Evolutionary conservation across 2,888 invertebrate species (phyloP), one percentile per base, ranked within the genome.

Genomic region (Drosophila affinis): DNA sequence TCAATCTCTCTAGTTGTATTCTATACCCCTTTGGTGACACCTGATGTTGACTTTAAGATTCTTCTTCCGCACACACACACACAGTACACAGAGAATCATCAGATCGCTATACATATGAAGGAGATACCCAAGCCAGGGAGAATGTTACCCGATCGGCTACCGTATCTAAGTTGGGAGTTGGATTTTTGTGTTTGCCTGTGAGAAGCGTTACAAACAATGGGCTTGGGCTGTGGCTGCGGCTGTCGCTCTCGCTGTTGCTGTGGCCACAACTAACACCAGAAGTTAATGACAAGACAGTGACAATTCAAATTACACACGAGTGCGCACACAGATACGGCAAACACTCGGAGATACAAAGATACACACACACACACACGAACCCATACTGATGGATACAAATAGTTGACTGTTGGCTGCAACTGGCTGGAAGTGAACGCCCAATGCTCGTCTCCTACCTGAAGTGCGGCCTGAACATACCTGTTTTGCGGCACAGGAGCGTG

Each of bases 221-320:
- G 29, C 39, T 24, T 14, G 24, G 39, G 39, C 54, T 62, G 53
- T 71, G 80, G 72, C 47, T 62, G 53, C 69, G 80, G 72, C 47
- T 18, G 21, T 6, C 12, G 44, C 47, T 18, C n/a, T 6, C 12
- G 44, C 17, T 18, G 49, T 54, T 55, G 69, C 60, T 72, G 71
- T 47, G 62, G 61, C 53, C 45, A 53, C 77, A 78, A 68, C 87
- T 75, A 87, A 87, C 81, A 87, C 86, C 89, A 87, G 89, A 88
- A 87, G 89, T 89, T 88, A 86, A 86, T 86, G 85, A 87, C 85
- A 88, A 88, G 76, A 88, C 89, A 82, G 87, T 86, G 85, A 86
- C 85, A 86, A 86, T 87, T 85, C 86, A 86, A 86, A 88, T 88
- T 85, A 81, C 73, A 80, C 71, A 77, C 62, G 34, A 21, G 57